Evolutionary conservation across 1,140 invertebrate species (phyloP), one percentile per base, ranked within the genome.

Genomic region (Drosophila sulfurigaster): DNA sequence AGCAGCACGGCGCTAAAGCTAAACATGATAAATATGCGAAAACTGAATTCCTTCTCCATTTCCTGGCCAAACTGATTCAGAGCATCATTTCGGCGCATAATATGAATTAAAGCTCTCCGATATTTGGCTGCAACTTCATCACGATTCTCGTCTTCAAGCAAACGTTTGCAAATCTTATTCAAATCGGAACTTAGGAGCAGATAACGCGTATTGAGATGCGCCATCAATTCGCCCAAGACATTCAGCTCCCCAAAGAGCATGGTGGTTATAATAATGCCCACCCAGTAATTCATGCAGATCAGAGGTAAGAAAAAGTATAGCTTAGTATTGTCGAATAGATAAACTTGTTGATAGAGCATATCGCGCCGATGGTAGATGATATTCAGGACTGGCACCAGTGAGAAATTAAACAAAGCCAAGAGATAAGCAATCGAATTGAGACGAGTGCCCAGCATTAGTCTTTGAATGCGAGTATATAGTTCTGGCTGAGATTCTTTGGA

Each of bases 11-110:
- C 74, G 8, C 90, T 91, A 3, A 91, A 82, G 0, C 78, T 72
- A 32, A 91, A 85, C 82, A 88, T 78, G 5, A 91, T 69, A 35
- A 91, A 91, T 5, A 91, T 79, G 0, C 86, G 86, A 45, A 91
- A 81, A 28, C 78, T 91, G 32, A 88, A 91, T 16, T 91, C 80
- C 15, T 62, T 43, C 54, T 91, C 82, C 8, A 91, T 25, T 13
- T 81, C 25, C 7, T 82, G 57, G 3, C 74, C 82, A 62, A 91
- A 91, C 0, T 64, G 59, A 63, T 89, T 81, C 1, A 91, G 43
- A 5, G 75, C 78, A 6, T 59, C 66, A 58, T 91, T 90, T 1
- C 78, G 66, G 1, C 69, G 76, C 16, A 91, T 54, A 32, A 91
- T 78, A 1, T 66, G 30, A 13, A 62, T 62, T 3, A 91, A 20